Evolutionary conservation across 2,113 vertebrate genomes (phyloP).

Genomic region (Kobus ellipsiprymnus): DNA sequence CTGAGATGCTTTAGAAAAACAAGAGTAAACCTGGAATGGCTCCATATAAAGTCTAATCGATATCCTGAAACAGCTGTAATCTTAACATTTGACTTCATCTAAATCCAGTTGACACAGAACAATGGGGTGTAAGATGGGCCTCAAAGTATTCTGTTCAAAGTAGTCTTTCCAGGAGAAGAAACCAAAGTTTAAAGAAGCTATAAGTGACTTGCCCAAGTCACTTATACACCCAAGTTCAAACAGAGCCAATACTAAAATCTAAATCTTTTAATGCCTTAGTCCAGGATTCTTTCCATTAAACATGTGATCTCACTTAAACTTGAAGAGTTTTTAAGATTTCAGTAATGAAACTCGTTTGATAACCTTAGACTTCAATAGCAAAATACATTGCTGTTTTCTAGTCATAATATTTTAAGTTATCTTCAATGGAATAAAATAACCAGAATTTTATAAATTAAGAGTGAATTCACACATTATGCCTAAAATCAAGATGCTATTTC

Average conservation of each 20-base stretch:
- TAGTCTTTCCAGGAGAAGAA: constrained; percentile 6
- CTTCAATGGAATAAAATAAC: neutral
- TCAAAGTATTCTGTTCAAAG: neutral
- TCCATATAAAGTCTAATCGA: neutral
- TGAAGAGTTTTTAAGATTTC: constrained; percentile 21
- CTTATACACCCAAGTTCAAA: neutral
- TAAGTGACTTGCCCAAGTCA: neutral
- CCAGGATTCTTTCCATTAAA: constrained; percentile 6
- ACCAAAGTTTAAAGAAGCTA: neutral
- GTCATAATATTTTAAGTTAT: neutral
- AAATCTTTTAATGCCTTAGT: neutral
- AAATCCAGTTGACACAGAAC: neutral
- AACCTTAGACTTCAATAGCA: neutral
- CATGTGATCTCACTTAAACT: neutral
- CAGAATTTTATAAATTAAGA: constrained; percentile 3
- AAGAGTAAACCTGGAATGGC: neutral
- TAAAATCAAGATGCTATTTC: constrained; percentile 33
- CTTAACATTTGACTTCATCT: constrained; percentile 9
- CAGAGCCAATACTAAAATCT: constrained; percentile 14
- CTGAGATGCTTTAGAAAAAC: neutral
- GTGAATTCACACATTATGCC: neutral
- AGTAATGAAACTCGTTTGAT: neutral
- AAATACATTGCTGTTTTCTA: neutral
- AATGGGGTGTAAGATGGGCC: neutral
- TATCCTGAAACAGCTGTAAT: neutral